Evolutionary conservation across 2,113 vertebrate species (phyloP).

Genomic region (Colaptes auratus): DNA sequence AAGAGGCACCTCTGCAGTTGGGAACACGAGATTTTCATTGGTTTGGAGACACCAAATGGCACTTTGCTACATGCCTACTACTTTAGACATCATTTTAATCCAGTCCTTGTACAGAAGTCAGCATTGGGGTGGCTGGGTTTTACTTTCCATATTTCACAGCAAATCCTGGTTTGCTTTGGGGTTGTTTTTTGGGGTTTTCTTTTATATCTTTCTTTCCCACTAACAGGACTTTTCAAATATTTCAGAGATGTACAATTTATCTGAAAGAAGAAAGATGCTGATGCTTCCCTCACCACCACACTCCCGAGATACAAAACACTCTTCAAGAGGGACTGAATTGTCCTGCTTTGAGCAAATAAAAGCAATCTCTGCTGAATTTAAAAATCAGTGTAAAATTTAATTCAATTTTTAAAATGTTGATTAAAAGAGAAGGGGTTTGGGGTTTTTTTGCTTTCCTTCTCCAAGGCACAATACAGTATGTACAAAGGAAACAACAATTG

Average conservation of each 20-base stretch:
- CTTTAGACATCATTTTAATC: neutral
- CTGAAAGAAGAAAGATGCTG: neutral
- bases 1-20: neutral
- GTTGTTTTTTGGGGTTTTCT: too few species aligned
- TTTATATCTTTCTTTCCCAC: neutral
- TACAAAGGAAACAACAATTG: conserved; percentile 11
- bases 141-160: neutral
- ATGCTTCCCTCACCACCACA: neutral
- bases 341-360: neutral
- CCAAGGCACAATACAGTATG: conserved; percentile 33
- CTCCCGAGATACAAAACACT: conserved; percentile 16
- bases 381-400: conserved; percentile 12
- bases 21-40: neutral
- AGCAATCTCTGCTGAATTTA: neutral
- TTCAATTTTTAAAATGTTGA: neutral
- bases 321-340: neutral
- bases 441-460: conserved; percentile 5
- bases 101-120: neutral
- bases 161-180: neutral
- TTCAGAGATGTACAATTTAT: neutral
- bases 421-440: neutral
- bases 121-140: neutral
- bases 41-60: neutral
- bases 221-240: neutral
- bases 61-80: neutral